phyloP scores from a whole-genome alignment of 2,797 vertebrate genomes.

The Eurystomus glaucurus region DNA sequence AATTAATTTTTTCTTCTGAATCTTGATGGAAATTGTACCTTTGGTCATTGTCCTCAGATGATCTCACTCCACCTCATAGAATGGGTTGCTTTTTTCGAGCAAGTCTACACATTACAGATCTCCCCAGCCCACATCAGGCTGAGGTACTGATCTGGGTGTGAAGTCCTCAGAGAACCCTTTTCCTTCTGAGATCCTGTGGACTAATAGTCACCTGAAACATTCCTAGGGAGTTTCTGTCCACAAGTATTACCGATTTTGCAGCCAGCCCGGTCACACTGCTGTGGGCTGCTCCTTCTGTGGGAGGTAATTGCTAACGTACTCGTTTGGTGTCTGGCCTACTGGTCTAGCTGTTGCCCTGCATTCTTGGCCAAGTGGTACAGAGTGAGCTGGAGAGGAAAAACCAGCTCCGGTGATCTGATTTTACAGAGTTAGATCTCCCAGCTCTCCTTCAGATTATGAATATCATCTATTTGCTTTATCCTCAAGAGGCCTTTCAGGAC shows the following conservation, averaged over 20 bases:
- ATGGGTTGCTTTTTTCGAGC: not conserved
- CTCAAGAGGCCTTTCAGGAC: conserved; percentile 39
- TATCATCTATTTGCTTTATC: not conserved
- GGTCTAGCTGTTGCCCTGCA: not conserved
- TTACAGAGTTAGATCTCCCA: not conserved
- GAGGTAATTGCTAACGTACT: not conserved
- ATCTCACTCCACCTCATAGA: conserved; percentile 10
- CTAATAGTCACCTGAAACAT: not conserved
- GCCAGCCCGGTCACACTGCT: not conserved
- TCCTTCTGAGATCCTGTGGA: not conserved
- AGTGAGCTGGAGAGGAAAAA: conserved; percentile 45
- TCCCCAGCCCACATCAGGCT: not conserved
- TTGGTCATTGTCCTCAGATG: conserved; percentile 1
- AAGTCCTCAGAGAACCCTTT: not conserved
- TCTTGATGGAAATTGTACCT: not conserved
- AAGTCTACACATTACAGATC: not conserved
- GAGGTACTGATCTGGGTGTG: not conserved
- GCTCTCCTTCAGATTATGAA: not conserved
- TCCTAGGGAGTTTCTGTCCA: not conserved
- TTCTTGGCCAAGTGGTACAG: conserved; percentile 27
- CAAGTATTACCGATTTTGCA: not conserved
- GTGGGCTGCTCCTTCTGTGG: not conserved
- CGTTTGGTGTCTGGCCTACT: not conserved
- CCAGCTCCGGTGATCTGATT: conserved; percentile 35
- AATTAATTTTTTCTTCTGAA: conserved; percentile 5